Percentiles rank a stretch among this genome's conserved stretches.
Conservation (phyloP, 2,888 invertebrate genomes). For the Urechis unicinctus region DNA sequence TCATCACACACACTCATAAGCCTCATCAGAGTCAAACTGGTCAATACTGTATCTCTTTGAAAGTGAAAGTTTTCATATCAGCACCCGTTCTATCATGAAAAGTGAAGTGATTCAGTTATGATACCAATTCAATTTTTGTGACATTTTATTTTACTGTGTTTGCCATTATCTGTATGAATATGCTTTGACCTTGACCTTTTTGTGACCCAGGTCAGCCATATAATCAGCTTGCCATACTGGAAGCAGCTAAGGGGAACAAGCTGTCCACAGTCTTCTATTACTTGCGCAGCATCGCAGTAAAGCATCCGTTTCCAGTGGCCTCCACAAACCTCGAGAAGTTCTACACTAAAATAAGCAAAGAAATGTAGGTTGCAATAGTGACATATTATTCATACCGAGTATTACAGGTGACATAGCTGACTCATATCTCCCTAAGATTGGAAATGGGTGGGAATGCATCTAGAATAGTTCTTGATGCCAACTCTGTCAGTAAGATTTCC, state of each 20-base stretch:
- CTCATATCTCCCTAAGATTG: too few species aligned
- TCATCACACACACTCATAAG: too few species aligned
- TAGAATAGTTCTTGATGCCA: too few species aligned
- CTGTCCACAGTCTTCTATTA: constrained; percentile 81
- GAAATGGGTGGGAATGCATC: too few species aligned
- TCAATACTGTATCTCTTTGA: neutral
- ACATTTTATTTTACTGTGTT: too few species aligned
- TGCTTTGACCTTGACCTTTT: too few species aligned
- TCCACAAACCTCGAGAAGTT: constrained; percentile 73
- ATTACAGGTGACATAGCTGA: too few species aligned
- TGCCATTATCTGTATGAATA: constrained; percentile 1
- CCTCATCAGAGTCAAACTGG: neutral
- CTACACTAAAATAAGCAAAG: constrained; percentile 54
- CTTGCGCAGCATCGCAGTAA: constrained; percentile 73
- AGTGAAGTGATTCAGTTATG: neutral
- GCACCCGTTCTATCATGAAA: neutral
- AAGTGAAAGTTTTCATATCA: neutral
- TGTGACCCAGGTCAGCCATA: constrained; percentile 73
- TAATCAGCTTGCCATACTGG: constrained; percentile 76
- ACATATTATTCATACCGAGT: too few species aligned
- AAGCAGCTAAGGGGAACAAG: constrained; percentile 71
- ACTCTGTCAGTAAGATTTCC: too few species aligned
- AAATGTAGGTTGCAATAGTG: constrained; percentile 31
- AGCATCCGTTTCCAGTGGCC: constrained; percentile 79
- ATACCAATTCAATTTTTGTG: too few species aligned